Evolutionary conservation across 2,888 invertebrate genomes (phyloP).

Genomic region (Luffia ferchaultella): DNA sequence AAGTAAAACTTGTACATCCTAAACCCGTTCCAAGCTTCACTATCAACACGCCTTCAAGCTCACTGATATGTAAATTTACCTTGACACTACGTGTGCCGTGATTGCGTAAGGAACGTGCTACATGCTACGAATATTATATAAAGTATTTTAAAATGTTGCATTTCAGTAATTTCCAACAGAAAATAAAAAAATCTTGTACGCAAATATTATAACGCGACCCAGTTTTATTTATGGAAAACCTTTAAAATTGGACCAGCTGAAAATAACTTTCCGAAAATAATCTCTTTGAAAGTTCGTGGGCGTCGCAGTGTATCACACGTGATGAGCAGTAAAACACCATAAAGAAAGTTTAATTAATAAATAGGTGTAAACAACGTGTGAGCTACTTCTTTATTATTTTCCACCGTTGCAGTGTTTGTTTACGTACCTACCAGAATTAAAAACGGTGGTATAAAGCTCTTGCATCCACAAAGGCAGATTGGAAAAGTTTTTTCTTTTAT

Average conservation of each 20-base stretch:
- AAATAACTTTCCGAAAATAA: neutral
- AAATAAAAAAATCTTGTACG: no score
- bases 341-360: neutral
- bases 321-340: neutral
- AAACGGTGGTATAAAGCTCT: neutral
- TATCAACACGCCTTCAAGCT: neutral
- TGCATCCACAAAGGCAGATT: conserved; percentile 44
- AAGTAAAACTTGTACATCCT: neutral
- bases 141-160: no score
- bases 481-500: conserved; percentile 59
- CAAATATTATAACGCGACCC: no score
- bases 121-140: no score
- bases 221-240: no score
- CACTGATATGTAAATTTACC: neutral
- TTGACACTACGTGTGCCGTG: neutral
- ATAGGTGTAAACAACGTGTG: no score
- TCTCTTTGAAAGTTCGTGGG: neutral
- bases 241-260: neutral
- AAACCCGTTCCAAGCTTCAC: neutral
- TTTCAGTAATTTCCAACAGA: no score
- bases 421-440: neutral
- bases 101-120: neutral
- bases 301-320: neutral
- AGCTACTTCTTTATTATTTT: neutral
- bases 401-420: neutral